Percentiles rank a stretch among this genome's conserved stretches.
These are phyloP conservation scores for Drosophila tristis DNA, from an alignment of 1,140 invertebrate species.

Conservation along the genomic window DNA sequence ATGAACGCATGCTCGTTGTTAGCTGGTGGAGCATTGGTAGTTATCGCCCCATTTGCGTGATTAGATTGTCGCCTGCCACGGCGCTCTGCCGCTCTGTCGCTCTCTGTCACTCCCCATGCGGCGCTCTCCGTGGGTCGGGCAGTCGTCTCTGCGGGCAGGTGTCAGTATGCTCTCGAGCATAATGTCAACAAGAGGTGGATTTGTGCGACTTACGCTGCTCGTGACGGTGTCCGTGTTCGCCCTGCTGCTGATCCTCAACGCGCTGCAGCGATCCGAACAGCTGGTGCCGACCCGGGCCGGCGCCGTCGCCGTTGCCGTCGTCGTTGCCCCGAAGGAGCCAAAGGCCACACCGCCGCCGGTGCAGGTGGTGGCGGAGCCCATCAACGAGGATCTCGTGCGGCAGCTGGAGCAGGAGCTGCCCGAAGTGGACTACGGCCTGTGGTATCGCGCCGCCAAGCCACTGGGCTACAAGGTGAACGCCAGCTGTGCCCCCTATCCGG, in stretches of 20 bases:
- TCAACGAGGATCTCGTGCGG: slow-evolving; percentile 43
- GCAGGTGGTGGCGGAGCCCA: slow-evolving; percentile 34
- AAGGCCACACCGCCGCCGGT: slow-evolving; percentile 14
- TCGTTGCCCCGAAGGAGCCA: no score
- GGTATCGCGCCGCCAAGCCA: slow-evolving; percentile 50
- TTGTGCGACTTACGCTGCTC: slow-evolving; percentile 40
- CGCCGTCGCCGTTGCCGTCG: rapidly evolving
- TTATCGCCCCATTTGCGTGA: slow-evolving; percentile 22
- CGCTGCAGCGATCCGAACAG: slow-evolving; percentile 23
- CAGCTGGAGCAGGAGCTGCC: slow-evolving; percentile 62
- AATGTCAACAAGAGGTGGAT: slow-evolving; percentile 59
- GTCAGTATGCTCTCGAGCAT: slow-evolving; percentile 35
- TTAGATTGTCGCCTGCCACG: slow-evolving; percentile 24
- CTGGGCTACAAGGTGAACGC: slow-evolving; percentile 17
- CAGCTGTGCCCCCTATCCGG: slow-evolving; percentile 56
- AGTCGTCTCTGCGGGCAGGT: neutral
- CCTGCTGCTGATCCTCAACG: slow-evolving; percentile 40
- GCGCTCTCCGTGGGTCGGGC: no score
- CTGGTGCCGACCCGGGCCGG: neutral
- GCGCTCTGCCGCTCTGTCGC: neutral
- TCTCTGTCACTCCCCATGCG: neutral
- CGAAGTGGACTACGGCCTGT: slow-evolving; percentile 64
- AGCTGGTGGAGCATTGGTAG: no score
- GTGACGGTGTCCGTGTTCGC: slow-evolving; percentile 26
- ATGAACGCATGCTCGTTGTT: no score